Evolutionary conservation across 2,113 vertebrate genomes (phyloP), one percentile per base, ranked within the genome.

Genomic region (Suncus etruscus): DNA sequence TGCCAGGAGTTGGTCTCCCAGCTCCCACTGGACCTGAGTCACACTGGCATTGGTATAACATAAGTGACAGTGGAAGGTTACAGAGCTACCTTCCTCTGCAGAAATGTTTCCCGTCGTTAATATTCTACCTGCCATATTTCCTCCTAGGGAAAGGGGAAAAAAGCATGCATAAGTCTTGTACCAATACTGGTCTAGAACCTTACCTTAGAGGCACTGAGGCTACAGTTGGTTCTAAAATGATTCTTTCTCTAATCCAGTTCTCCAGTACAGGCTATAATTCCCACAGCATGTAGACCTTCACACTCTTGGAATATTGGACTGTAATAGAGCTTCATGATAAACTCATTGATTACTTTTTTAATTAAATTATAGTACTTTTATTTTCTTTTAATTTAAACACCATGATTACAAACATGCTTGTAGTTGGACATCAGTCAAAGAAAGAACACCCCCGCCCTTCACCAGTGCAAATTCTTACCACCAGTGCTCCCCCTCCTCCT

Each of bases 1-100:
- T 0, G 96, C 96, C 68, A 97, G 79, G 2, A 70, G 54, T 1
- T 61, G 54, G 27, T 91, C 74, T 45, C 18, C 90, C 29, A 50
- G 69, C 70, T 95, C 32, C 97, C 97, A 97, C 82, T 89, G 91
- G 77, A 97, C 91, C 83, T 97, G 97, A 8, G 85, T 95, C 81
- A 97, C 94, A 2, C 45, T 8, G 32, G 95, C 93, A 16, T 12
- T 69, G 12, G 80, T 87, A n/a, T 31, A 79, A 16, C 69, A 80
- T 2, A 97, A 83, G 12, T 81, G 69, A 63, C 97, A 97, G 0
- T 92, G 94, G 75, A 97, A 92, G 77, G 83, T 69, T 73, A 92
- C 94, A 12, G 95, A 94, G 54, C 58, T 78, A 9, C 95, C 94
- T 83, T 93, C 94, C 29, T 81, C 76, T 29, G 91, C 95, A 61